Conservation (phyloP, 2,888 invertebrate genomes). For the Ormia ochracea region DNA sequence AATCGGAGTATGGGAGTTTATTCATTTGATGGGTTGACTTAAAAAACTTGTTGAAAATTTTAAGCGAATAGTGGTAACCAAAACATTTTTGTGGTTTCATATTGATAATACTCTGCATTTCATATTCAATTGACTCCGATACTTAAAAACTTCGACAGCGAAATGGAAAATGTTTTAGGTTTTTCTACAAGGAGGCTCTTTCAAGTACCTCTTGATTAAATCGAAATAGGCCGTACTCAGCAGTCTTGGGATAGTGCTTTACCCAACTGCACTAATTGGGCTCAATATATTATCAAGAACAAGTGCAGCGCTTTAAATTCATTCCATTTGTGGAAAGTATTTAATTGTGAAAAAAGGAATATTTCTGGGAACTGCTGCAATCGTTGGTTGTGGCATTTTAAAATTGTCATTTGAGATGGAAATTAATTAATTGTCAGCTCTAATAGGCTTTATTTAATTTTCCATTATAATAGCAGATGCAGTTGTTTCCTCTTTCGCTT, state of each 20-base stretch:
- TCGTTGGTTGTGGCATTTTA: conserved; percentile 23
- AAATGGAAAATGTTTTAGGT: no score
- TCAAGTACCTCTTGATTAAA: no score
- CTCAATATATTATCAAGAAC: not conserved
- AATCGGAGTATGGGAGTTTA: not conserved
- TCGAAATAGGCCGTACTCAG: no score
- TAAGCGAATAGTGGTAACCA: no score
- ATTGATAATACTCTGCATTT: no score
- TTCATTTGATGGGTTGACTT: not conserved
- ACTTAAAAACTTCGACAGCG: no score
- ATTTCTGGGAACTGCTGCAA: not conserved
- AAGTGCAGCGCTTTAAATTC: not conserved
- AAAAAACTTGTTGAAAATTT: not conserved
- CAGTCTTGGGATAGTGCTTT: not conserved
- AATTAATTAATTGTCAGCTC: conserved; percentile 36
- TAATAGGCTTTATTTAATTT: conserved; percentile 43
- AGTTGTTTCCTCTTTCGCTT: not conserved
- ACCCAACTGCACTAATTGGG: not conserved
- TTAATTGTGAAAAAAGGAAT: not conserved
- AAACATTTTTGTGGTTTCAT: no score
- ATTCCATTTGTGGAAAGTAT: conserved; percentile 9
- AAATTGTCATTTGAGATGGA: conserved; percentile 33
- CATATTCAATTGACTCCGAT: no score
- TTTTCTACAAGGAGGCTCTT: no score
- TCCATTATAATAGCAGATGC: conserved; percentile 33